These are phyloP conservation scores for Yoshiicerus persimilis DNA, from an alignment of 1,140 invertebrate species.

Conservation along the genomic window DNA sequence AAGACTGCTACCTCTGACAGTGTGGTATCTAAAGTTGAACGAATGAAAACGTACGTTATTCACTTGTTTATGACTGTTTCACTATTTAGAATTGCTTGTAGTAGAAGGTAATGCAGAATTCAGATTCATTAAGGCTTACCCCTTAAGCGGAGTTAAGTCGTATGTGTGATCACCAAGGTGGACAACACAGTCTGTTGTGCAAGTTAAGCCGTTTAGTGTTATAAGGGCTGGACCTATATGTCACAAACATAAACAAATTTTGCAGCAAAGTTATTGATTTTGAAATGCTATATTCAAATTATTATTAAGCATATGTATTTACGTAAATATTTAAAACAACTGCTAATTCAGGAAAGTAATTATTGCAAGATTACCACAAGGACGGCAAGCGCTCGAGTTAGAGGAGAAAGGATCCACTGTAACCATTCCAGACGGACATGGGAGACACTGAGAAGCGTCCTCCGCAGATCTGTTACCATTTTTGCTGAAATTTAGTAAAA, in stretches of 20 bases:
- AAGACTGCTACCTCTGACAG: conserved; percentile 55
- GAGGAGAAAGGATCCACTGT: conserved; percentile 56
- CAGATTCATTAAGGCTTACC: conserved; percentile 55
- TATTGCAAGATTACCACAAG: conserved; percentile 56
- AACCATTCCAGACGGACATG: conserved; percentile 60
- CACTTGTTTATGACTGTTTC: no score
- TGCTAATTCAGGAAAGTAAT: no score
- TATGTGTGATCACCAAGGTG: conserved; percentile 53
- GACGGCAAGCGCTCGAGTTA: conserved; percentile 57
- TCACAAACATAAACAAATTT: neutral
- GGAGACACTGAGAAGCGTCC: conserved; percentile 50
- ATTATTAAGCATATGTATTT: no score
- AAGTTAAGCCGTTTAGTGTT: conserved; percentile 53
- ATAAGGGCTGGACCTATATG: conserved; percentile 54
- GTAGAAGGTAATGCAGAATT: neutral
- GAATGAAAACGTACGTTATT: neutral
- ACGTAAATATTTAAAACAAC: no score
- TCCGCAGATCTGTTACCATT: neutral
- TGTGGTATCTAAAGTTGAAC: conserved; percentile 53
- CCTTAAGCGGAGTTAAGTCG: conserved; percentile 57
- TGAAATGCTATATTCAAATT: no score
- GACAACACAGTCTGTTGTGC: conserved; percentile 55
- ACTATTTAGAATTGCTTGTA: neutral
- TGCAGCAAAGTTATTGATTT: no score
- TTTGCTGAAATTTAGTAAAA: neutral